Evolutionary conservation across 2,113 vertebrate species (phyloP).

Genomic region (Axis porcinus): DNA sequence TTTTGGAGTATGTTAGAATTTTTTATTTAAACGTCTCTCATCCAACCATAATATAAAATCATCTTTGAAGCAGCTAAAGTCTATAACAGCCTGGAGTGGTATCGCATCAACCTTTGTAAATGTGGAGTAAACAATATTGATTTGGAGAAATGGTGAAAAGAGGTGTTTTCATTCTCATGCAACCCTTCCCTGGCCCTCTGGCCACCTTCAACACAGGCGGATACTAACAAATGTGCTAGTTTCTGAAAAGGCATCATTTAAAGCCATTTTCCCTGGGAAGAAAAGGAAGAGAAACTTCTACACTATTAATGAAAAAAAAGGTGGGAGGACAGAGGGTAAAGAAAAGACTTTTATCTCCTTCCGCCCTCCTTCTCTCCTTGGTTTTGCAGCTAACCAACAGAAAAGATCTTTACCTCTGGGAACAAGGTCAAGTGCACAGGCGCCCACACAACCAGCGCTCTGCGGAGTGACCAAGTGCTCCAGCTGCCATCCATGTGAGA

Average conservation of each 20-base stretch:
- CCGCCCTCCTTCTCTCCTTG: neutral
- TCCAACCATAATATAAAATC: slow-evolving; percentile 1
- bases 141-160: slow-evolving; percentile 3
- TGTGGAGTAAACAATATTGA: slow-evolving; percentile 13
- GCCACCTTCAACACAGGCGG: neutral
- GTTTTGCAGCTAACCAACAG: neutral
- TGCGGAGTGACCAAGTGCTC: slow-evolving; percentile 45
- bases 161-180: neutral
- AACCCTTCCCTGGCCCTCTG: neutral
- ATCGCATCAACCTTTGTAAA: slow-evolving; percentile 18
- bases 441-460: neutral
- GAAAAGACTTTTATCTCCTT: neutral
- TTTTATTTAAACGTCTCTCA: neutral
- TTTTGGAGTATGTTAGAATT: slow-evolving; percentile 5
- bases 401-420: neutral
- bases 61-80: slow-evolving; percentile 14
- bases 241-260: slow-evolving; percentile 26
- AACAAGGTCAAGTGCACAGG: slow-evolving; percentile 14
- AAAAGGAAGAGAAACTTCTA: slow-evolving; percentile 50
- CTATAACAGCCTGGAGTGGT: neutral
- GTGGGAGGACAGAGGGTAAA: neutral
- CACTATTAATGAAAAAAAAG: slow-evolving; percentile 21
- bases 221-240: neutral
- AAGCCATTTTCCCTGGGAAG: slow-evolving; percentile 36
- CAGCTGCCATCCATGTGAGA: slow-evolving; percentile 51